Evolutionary conservation across 2,113 vertebrate species (phyloP), one percentile per base, ranked within the genome.

Genomic region (Sinocyclocheilus grahami): DNA sequence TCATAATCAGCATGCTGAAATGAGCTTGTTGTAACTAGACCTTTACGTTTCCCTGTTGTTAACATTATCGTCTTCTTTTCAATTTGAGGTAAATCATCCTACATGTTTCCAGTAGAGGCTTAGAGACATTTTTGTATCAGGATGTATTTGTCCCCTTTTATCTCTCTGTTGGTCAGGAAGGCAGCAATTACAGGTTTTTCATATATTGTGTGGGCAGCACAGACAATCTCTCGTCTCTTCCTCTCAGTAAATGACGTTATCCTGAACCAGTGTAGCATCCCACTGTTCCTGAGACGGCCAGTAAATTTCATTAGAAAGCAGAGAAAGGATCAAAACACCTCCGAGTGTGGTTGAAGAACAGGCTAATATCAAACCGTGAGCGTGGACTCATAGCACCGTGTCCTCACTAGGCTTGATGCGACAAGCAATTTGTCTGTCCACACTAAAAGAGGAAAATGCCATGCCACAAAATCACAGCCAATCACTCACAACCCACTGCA

Each of bases 261-360:
- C 74, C 84, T 60, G 79, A 80, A 85, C 53, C 80, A 37, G 37
- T 76, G 72, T 37, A 79, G 72, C 78, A 83, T 62, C 88, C 72
- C 74, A 22, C 53, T 37, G 78, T 78, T 85, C 62, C 30, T 75
- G 55, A 58, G 76, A 77, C 51, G 78, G 82, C 39, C 42, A 72
- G 86, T 75, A 89, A 89, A 87, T 71, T 81, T 83, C 77, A 86
- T 86, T 88, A 88, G 79, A 88, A 81, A 84, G 18, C n/a, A 27
- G 30, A 84, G 85, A 83, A 84, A 55, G 67, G 55, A 84, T 84
- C 48, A 79, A 27, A 76, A 79, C 85, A 78, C 60, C 48, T 51
- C 42, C 0, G 39, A 82, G 81, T 67, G 63, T 71, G 81, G 24
- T 55, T 71, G 24, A 82, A 82, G 63, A 82, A 82, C 63, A 51